Evolutionary conservation across 2,888 invertebrate genomes (phyloP), one percentile per base, ranked within the genome.

Genomic region (Pediacus dermestoides): DNA sequence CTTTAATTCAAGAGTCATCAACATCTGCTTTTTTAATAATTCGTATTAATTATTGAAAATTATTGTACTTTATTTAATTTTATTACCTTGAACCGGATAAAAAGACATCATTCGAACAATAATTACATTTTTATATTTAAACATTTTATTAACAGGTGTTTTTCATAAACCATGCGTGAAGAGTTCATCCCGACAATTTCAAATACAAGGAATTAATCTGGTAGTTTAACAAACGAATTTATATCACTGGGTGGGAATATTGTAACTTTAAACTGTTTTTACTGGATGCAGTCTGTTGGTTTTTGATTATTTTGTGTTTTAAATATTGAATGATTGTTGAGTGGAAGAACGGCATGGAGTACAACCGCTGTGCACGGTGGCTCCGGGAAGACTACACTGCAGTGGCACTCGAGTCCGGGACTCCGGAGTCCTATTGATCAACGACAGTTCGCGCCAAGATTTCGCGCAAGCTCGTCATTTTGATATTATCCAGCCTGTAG

Each of bases 351-450:
- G 39, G 45, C 32, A 34, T 39, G 44, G 45, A 42, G 48, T 46
- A 46, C 50, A 42, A 48, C 60, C 60, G 63, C 50, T 49, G 35
- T 50, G 37, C 50, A 46, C 54, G 59, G 60, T 49, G 52, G 56
- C 56, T 63, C 60, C 51, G 59, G 62, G 61, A 63, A 63, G 62
- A 64, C 64, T 63, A 49, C 34, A 52, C 52, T 59, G 62, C 60
- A 60, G 56, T 60, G 52, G 49, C 52, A 59, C 57, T 58, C 49
- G 53, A 59, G 54, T 53, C 62, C 59, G 58, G 62, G 63, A 54
- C 57, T 53, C 51, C 50, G 50, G 53, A 52, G 50, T 50, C 58
- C 57, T 57, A 60, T 60, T 55, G 60, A 58, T 59, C 61, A 60
- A 42, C 46, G 36, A 34, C 4, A 50, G 52, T 60, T 60, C 60